These are phyloP conservation scores for Hemichromis elongatus DNA, from an alignment of 2,113 vertebrate genomes.

Conservation along the genomic window DNA sequence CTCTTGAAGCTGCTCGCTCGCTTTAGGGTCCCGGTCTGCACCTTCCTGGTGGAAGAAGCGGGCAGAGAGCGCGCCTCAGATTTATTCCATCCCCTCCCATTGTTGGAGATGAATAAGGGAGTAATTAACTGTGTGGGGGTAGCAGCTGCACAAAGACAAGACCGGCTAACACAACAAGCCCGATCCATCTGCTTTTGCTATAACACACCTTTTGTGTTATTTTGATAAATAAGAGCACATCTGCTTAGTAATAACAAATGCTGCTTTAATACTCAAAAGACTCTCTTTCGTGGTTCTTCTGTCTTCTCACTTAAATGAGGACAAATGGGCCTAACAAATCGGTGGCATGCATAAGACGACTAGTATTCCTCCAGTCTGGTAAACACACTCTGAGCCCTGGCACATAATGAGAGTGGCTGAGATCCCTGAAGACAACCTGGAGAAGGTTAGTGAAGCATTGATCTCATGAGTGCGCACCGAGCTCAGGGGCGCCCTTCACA, in stretches of 20 bases:
- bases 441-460: constrained; percentile 63
- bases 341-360: constrained; percentile 25
- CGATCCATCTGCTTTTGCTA: constrained; percentile 59
- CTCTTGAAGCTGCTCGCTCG: constrained; percentile 63
- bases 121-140: constrained; percentile 68
- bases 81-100: constrained; percentile 61
- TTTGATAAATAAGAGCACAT: constrained; percentile 66
- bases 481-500: constrained; percentile 52
- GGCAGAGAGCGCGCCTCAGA: constrained; percentile 41
- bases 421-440: constrained; percentile 56
- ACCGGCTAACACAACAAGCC: constrained; percentile 44
- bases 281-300: constrained; percentile 33
- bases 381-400: constrained; percentile 54
- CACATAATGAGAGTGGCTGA: constrained; percentile 52
- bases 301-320: constrained; percentile 64
- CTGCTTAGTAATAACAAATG: constrained; percentile 64
- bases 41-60: constrained; percentile 56
- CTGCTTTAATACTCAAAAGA: constrained; percentile 61
- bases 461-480: constrained; percentile 52
- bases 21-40: constrained; percentile 66
- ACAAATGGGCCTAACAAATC: constrained; percentile 58
- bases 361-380: constrained; percentile 24
- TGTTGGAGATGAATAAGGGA: constrained; percentile 71
- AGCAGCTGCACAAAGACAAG: constrained; percentile 62
- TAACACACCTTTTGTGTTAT: constrained; percentile 62